Percentiles rank a stretch among this genome's conserved stretches.
Conservation (phyloP, 2,113 vertebrate genomes). For the Sturnira hondurensis region DNA sequence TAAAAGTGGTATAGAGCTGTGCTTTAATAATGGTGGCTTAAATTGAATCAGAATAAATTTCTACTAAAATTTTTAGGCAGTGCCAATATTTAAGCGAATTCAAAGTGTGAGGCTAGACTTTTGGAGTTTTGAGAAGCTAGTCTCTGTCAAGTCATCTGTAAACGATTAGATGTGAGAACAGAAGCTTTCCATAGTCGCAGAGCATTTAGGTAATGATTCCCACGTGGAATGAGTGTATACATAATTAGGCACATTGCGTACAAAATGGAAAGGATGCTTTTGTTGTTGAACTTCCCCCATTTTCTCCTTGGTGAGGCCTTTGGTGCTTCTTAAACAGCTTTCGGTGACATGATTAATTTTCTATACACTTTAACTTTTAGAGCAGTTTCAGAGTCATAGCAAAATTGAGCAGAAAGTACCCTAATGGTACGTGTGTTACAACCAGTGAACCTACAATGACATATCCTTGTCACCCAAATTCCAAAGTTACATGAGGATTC, state of each 20-base stretch:
- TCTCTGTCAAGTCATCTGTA: neutral
- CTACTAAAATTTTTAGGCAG: neutral
- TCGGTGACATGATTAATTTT: neutral
- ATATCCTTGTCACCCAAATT: neutral
- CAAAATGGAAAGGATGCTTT: constrained; percentile 1
- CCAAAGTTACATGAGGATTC: neutral
- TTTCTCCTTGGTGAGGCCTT: neutral
- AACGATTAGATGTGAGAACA: constrained; percentile 4
- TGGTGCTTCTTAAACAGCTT: neutral
- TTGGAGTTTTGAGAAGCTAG: neutral
- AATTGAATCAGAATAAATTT: neutral
- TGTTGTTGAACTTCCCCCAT: neutral
- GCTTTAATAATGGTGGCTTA: neutral
- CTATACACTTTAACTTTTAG: neutral
- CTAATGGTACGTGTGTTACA: neutral
- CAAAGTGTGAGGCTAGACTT: neutral
- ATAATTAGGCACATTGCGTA: neutral
- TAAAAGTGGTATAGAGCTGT: neutral
- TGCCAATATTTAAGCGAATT: neutral
- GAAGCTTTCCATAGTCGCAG: constrained; percentile 12
- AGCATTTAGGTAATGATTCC: neutral
- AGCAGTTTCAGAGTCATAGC: neutral
- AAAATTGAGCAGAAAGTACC: neutral
- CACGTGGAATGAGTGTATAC: neutral
- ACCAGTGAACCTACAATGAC: neutral